phyloP scores from a whole-genome alignment of 2,113 vertebrate genomes.

The Apteryx owenii region DNA sequence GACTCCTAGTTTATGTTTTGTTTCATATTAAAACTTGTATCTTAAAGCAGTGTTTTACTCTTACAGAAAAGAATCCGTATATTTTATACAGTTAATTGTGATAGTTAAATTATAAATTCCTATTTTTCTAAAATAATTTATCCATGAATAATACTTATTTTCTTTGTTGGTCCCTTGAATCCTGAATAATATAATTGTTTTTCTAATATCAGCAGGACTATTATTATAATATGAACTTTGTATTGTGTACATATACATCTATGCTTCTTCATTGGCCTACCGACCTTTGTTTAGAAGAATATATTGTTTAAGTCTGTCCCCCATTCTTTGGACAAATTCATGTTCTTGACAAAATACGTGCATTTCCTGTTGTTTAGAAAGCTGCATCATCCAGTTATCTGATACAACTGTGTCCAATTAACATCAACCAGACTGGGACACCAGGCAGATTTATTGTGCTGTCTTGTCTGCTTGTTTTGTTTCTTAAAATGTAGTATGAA shows the following conservation, averaged over 20 bases:
- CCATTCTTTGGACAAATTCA: slow-evolving; percentile 9
- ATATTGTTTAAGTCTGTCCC: not conserved
- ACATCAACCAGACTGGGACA: slow-evolving; percentile 23
- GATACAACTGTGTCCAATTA: slow-evolving; percentile 46
- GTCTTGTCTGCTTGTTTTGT: slow-evolving; percentile 40
- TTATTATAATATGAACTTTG: not conserved
- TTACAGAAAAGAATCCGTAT: not conserved
- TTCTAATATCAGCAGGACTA: not conserved
- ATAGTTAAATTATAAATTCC: not conserved
- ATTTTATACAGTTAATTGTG: not conserved
- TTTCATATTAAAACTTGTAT: not conserved
- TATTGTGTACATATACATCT: not conserved
- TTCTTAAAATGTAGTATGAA: slow-evolving; percentile 63
- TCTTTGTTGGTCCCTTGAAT: not conserved
- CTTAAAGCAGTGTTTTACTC: not conserved
- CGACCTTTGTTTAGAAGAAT: not conserved
- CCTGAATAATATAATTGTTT: not conserved
- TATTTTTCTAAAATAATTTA: not conserved
- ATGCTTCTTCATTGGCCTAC: not conserved
- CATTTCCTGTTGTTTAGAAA: slow-evolving; percentile 5
- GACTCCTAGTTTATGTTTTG: slow-evolving; percentile 1
- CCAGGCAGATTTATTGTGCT: slow-evolving; percentile 54
- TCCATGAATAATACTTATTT: not conserved
- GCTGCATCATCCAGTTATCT: not conserved
- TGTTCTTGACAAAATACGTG: not conserved